Conservation (phyloP, 1,140 invertebrate genomes). For the Apocrypta bakeri region DNA sequence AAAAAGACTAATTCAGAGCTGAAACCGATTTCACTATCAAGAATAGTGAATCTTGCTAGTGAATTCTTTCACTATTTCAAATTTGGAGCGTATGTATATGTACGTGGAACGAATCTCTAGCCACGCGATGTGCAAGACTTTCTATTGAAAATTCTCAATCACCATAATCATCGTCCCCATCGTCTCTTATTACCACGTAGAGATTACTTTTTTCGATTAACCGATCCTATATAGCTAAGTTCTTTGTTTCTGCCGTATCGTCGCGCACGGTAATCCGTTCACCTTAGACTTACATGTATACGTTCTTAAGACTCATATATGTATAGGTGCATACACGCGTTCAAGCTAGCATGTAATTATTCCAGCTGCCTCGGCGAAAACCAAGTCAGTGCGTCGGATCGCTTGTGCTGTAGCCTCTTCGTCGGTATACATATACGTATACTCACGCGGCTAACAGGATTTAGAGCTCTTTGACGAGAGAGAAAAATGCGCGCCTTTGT, state of each 20-base stretch:
- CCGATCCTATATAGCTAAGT: no score
- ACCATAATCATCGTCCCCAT: no score
- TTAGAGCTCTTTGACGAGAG: neutral
- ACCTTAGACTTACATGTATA: neutral
- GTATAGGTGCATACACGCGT: neutral
- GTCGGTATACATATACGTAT: no score
- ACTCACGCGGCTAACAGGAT: neutral
- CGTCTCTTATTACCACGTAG: neutral
- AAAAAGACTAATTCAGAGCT: no score
- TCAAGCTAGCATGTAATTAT: slow-evolving; percentile 28
- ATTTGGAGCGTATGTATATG: no score
- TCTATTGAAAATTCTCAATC: no score
- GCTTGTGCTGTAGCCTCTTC: neutral
- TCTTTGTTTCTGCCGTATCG: no score
- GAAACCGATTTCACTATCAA: no score
- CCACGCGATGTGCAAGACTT: no score
- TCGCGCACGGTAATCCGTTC: neutral
- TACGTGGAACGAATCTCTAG: no score
- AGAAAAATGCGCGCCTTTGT: neutral
- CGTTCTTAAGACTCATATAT: neutral
- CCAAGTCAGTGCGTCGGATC: neutral
- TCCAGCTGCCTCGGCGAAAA: neutral
- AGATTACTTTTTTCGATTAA: neutral
- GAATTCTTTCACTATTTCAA: no score
- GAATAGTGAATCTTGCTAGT: no score